Base-by-base conservation (phyloP, 2,888 invertebrate genomes). In the Callimorpha dominula region DNA sequence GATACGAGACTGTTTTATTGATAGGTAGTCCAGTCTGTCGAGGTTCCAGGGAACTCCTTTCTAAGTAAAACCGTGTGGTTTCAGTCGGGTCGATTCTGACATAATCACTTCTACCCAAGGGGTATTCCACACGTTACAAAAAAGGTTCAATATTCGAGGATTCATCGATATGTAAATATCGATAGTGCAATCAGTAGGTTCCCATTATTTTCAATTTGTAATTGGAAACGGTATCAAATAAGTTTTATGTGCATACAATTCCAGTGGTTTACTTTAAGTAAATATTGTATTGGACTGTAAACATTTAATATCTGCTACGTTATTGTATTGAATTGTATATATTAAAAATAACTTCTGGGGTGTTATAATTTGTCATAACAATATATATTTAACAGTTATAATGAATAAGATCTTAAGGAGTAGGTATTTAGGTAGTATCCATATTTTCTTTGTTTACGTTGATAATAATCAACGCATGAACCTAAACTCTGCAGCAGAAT, bases 401-500 rank as follows among this genome's bases (percentile, higher is more conserved):
- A 31, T 31, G 31, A 31, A 31, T 31, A 31, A 31, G 31, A 31
- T 31, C 31, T 31, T 31, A 31, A 31, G 2, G 31, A 31, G 31
- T n/a, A n/a, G n/a, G n/a, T 31, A 31, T 31, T 31, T 31, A 31
- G 31, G 31, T 2, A 31, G 2, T 31, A 31, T 31, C 43, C 0
- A 4, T 9, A 43, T 43, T 43, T 9, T 6, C 43, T 43, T 43
- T 43, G 8, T 9, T 43, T 43, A 43, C 43, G 9, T 43, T 43
- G 43, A 43, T 43, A 43, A 43, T 43, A 43, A 43, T 50, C 50
- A 50, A 50, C 9, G n/a, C 46, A 65, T 3, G 46, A 65, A 76
- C 68, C 60, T 74, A 65, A 70, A 70, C 52, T 54, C 46, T 17
- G 2, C 0, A 60, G 40, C 49, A 71, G 31, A 57, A 46, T 46